Base-by-base conservation (phyloP, 92 coral and sea anemone species). In the Epizoanthus scotinus region DNA sequence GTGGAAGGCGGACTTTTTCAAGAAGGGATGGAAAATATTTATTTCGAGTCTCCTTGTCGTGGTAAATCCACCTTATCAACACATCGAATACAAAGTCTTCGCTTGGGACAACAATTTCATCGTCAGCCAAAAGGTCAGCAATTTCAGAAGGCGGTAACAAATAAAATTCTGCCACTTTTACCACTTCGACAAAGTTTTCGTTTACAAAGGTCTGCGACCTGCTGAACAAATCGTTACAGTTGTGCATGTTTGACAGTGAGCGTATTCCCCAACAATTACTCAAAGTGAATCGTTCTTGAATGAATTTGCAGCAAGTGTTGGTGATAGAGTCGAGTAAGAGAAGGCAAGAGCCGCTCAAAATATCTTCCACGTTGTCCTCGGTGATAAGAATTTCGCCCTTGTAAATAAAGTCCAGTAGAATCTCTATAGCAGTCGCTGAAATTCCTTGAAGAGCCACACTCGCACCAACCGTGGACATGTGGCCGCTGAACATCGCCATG, bases 201-300 rank as follows among this genome's bases (percentile, higher is more conserved):
- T 93, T 89, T 55, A 96, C 91, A 84, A 96, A 96, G n/a, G 85
- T 66, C 67, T 79, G 89, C 17, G 86, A 97, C 18, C 89, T 91
- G 83, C 83, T 78, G 78, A 91, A 71, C 78, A 96, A 88, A 63
- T 96, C 93, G 1, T 80, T 77, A 47, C 92, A 86, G 42, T 91
- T 86, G 86, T 86, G 93, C 67, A 86, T 87, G 73, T 86, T 97
- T 3, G 99, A 94, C 17, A 96, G 78, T n/a, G 87, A 81, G 5
- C 99, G 98, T 8, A 96, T 93, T 18, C 99, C 99, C 99, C 99
- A 96, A 65, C 99, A 96, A 72, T 91, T 96, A 21, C 63, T 78
- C 67, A 96, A 64, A 55, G 89, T 91, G 21, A 96, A 78, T 3
- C 99, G 98, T 26, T 96, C 98, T 79, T 96, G 94, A 20, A 92